These are phyloP conservation scores for Promerops cafer DNA, from an alignment of 2,113 vertebrate genomes.

Conservation along the genomic window DNA sequence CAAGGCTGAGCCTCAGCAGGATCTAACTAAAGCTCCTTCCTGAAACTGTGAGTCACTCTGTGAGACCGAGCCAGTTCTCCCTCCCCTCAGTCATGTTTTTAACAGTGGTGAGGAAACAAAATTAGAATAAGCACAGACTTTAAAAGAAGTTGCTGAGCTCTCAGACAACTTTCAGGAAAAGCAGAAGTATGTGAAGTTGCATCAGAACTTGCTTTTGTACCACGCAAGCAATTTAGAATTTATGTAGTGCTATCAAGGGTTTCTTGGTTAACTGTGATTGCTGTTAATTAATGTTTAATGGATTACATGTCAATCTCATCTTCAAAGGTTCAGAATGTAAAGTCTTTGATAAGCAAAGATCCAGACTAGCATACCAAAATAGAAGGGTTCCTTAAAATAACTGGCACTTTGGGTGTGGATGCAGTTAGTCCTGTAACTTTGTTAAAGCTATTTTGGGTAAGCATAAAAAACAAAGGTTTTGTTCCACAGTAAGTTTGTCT, in stretches of 20 bases:
- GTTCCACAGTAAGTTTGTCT: not conserved
- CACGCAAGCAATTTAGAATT: not conserved
- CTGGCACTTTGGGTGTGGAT: not conserved
- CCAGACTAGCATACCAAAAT: not conserved
- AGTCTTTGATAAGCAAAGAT: not conserved
- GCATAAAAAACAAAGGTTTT: not conserved
- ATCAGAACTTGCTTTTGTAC: not conserved
- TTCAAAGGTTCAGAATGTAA: not conserved
- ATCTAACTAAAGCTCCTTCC: constrained; percentile 31
- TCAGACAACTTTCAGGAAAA: not conserved
- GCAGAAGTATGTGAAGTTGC: not conserved
- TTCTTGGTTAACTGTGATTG: not conserved
- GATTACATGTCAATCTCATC: not conserved
- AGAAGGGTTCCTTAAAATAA: constrained; percentile 8
- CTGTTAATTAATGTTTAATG: not conserved
- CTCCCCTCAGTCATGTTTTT: not conserved
- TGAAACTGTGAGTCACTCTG: not conserved
- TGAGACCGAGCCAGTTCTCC: not conserved
- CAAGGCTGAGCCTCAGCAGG: not conserved
- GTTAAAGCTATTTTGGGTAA: constrained; percentile 5
- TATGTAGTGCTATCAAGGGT: not conserved
- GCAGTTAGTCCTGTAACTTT: not conserved
- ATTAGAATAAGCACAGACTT: not conserved
- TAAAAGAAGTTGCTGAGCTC: not conserved
- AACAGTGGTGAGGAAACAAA: not conserved